phyloP scores from a whole-genome alignment of 2,888 invertebrate genomes.

The Trissoscelio sp. region DNA sequence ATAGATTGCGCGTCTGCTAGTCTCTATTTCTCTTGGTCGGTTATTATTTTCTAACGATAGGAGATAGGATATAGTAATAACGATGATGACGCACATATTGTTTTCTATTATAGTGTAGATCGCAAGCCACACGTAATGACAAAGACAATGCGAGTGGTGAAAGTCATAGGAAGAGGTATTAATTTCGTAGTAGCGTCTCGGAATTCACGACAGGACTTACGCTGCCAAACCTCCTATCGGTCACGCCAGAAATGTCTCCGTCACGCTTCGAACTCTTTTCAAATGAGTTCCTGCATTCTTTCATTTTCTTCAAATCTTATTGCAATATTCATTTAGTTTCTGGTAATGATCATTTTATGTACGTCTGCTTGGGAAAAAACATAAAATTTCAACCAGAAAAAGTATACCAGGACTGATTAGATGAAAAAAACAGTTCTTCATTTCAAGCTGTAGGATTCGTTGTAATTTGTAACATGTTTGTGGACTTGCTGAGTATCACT shows the following conservation, averaged over 20 bases:
- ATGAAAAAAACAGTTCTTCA: too few relatives aligned
- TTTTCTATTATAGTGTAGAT: slow-evolving; percentile 33
- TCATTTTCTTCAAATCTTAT: slow-evolving; percentile 26
- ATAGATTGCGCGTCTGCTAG: slow-evolving; percentile 17
- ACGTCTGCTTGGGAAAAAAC: too few relatives aligned
- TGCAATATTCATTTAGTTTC: slow-evolving; percentile 19
- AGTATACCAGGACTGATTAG: too few relatives aligned
- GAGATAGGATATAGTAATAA: slow-evolving; percentile 30
- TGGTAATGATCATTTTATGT: not conserved
- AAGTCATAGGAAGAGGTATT: slow-evolving; percentile 70
- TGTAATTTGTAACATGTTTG: too few relatives aligned
- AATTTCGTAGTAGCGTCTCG: slow-evolving; percentile 60
- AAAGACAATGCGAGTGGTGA: slow-evolving; percentile 75
- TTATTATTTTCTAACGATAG: slow-evolving; percentile 62
- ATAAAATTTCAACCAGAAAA: too few relatives aligned
- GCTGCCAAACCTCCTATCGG: slow-evolving; percentile 54
- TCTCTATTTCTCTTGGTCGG: slow-evolving; percentile 29
- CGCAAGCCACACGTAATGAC: slow-evolving; percentile 63
- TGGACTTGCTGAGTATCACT: too few relatives aligned
- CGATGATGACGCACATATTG: slow-evolving; percentile 45
- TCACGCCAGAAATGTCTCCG: slow-evolving; percentile 62
- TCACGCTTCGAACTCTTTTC: slow-evolving; percentile 44
- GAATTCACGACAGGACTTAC: slow-evolving; percentile 52
- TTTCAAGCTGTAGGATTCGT: too few relatives aligned
- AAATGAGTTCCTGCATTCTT: slow-evolving; percentile 60